phyloP scores from a whole-genome alignment of 2,888 invertebrate species.

The Troilus luridus region DNA sequence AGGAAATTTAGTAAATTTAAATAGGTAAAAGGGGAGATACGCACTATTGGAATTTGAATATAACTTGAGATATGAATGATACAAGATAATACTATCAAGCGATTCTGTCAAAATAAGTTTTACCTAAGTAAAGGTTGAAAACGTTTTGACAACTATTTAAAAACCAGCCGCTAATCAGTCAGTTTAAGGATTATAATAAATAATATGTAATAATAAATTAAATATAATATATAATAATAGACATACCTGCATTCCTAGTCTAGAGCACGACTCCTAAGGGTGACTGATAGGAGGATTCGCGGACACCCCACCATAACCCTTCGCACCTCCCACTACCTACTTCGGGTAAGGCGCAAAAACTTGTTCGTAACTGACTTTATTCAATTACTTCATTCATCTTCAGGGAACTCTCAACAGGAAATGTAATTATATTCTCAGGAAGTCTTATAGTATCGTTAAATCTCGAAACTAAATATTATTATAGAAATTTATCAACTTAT shows the following conservation, averaged over 20 bases:
- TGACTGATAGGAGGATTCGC: background rate
- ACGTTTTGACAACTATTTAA: too few species aligned
- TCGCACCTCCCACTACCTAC: constrained; percentile 11
- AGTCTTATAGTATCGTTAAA: background rate
- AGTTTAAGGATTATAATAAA: background rate
- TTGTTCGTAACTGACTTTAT: background rate
- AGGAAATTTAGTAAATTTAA: too few species aligned
- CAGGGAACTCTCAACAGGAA: background rate
- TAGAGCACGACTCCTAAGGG: background rate
- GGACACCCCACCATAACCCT: constrained; percentile 41
- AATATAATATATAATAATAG: background rate
- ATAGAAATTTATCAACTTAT: too few species aligned
- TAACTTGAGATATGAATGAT: too few species aligned
- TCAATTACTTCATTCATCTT: background rate
- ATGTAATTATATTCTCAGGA: background rate
- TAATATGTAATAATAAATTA: background rate
- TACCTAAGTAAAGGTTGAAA: too few species aligned
- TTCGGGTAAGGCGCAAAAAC: background rate
- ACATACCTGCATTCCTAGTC: background rate
- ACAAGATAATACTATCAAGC: too few species aligned
- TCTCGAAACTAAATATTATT: too few species aligned
- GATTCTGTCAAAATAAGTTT: too few species aligned
- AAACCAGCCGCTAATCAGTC: background rate
- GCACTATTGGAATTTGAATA: too few species aligned
- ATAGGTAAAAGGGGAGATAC: too few species aligned